Percentiles rank a stretch among this genome's conserved stretches.
phyloP scores from a whole-genome alignment of 2,113 vertebrate species.

The Morone saxatilis region DNA sequence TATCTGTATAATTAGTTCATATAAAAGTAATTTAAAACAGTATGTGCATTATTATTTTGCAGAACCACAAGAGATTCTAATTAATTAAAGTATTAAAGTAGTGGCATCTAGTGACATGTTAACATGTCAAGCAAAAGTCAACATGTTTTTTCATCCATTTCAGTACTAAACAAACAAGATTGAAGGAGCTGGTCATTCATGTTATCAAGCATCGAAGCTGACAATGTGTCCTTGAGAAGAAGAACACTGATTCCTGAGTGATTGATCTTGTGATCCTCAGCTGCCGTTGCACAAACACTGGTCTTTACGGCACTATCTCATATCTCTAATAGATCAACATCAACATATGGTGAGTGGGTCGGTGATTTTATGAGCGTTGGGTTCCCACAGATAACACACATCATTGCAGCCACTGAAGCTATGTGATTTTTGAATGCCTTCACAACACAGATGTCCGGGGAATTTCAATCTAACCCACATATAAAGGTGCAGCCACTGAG shows the following conservation, averaged over 20 bases:
- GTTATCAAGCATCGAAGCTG: not conserved
- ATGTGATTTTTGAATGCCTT: slow-evolving; percentile 32
- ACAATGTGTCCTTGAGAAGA: slow-evolving; percentile 17
- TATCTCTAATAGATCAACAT: slow-evolving; percentile 31
- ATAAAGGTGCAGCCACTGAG: not conserved
- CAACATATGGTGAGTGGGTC: slow-evolving; percentile 43
- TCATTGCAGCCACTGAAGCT: slow-evolving; percentile 15
- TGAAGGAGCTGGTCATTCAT: not conserved
- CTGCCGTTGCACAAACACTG: too few species aligned
- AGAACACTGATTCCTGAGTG: slow-evolving; percentile 26
- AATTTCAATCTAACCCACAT: not conserved
- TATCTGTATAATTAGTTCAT: not conserved
- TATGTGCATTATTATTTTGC: not conserved
- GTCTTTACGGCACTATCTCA: not conserved
- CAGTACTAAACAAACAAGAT: slow-evolving; percentile 14
- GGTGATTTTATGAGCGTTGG: slow-evolving; percentile 6
- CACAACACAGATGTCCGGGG: slow-evolving; percentile 3
- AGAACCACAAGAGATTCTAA: not conserved
- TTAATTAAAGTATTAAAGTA: not conserved
- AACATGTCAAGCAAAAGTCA: not conserved
- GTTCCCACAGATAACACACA: slow-evolving; percentile 47
- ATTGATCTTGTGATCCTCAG: slow-evolving; percentile 23
- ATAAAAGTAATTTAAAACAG: not conserved
- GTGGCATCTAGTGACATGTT: not conserved
- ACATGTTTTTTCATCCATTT: not conserved